These are phyloP conservation scores for Drosophila nikananu DNA, from an alignment of 1,140 invertebrate species.

Conservation along the genomic window DNA sequence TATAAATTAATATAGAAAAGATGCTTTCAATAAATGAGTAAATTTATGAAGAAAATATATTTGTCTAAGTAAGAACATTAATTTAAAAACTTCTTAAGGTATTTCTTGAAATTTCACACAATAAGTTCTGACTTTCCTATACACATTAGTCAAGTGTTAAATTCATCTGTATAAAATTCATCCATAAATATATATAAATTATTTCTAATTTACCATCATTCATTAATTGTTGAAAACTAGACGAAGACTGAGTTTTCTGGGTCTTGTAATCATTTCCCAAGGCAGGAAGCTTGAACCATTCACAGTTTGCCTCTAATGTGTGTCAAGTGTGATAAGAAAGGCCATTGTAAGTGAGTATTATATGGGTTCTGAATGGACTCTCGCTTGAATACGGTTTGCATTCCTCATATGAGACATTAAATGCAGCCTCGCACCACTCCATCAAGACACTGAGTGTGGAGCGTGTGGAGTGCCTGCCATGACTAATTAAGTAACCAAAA, in stretches of 20 bases:
- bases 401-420: constrained; percentile 3
- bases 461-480: constrained; percentile 47
- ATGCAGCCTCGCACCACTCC: constrained; percentile 3
- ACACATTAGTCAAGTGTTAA: too few species aligned
- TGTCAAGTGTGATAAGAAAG: constrained; percentile 70
- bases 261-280: constrained; percentile 30
- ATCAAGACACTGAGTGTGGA: too few species aligned
- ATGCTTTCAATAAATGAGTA: too few species aligned
- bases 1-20: not conserved
- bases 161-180: too few species aligned
- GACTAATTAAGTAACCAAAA: constrained; percentile 80
- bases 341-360: not conserved
- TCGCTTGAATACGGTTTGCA: constrained; percentile 10
- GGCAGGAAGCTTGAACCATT: constrained; percentile 39
- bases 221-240: not conserved
- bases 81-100: not conserved
- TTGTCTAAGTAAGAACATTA: not conserved
- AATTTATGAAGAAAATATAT: not conserved
- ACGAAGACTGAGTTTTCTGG: not conserved
- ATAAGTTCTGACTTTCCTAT: too few species aligned
- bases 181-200: not conserved
- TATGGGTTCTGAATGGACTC: constrained; percentile 14
- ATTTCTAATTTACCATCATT: not conserved
- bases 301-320: constrained; percentile 54
- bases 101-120: not conserved